Evolutionary conservation across 2,113 vertebrate genomes (phyloP).

Genomic region (Notarius lentiginosus): DNA sequence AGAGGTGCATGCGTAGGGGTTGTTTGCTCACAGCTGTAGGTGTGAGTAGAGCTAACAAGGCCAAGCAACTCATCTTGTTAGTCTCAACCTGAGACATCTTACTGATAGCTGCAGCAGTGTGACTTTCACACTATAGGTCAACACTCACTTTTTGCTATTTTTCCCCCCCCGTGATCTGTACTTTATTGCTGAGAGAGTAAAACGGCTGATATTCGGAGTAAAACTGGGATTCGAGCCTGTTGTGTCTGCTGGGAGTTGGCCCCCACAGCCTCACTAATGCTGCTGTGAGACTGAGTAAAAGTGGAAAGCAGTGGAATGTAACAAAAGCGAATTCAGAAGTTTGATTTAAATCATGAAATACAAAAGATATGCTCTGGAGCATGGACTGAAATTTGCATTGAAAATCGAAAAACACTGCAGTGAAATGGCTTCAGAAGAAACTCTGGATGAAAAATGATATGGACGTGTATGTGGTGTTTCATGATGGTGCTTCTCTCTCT

Average conservation of each 20-base stretch:
- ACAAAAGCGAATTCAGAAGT: constrained; percentile 8
- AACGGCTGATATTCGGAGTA: constrained; percentile 14
- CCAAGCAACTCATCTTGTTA: constrained; percentile 36
- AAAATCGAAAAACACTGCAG: not conserved
- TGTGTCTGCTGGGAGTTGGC: not conserved
- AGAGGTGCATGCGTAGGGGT: constrained; percentile 5
- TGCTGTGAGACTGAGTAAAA: not conserved
- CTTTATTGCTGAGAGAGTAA: constrained; percentile 33
- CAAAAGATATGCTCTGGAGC: constrained; percentile 12
- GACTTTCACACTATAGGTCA: constrained; percentile 30
- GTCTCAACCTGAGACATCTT: constrained; percentile 19
- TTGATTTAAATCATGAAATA: constrained; percentile 26
- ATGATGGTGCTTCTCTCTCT: not conserved
- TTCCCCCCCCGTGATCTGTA: not conserved
- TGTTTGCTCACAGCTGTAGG: constrained; percentile 34
- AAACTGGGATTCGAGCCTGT: constrained; percentile 13
- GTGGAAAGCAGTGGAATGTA: not conserved
- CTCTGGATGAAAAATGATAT: not conserved
- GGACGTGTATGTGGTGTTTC: not conserved
- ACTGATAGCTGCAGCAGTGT: constrained; percentile 23
- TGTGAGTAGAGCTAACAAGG: constrained; percentile 31
- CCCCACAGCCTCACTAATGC: not conserved
- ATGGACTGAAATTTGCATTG: not conserved
- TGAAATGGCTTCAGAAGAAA: not conserved
- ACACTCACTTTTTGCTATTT: not conserved